Conservation (phyloP, 1,140 invertebrate species). For the Luehdorfia chinensis region DNA sequence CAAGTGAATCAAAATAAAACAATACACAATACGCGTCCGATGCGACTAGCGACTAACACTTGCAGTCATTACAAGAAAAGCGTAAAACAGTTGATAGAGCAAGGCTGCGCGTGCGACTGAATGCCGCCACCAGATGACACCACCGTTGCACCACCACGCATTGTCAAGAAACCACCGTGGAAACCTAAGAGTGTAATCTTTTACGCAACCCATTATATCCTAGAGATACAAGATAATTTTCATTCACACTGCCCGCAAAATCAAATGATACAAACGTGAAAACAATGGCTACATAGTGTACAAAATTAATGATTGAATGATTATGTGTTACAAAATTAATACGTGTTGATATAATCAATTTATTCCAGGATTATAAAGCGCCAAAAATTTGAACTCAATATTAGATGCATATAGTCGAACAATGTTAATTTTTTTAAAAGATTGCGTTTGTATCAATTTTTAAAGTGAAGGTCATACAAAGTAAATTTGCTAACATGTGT, state of each 20-base stretch:
- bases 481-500: no score
- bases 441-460: no score
- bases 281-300: constrained; percentile 20
- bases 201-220: constrained; percentile 68
- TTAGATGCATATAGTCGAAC: no score
- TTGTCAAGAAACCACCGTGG: constrained; percentile 61
- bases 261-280: constrained; percentile 11
- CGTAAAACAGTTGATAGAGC: constrained; percentile 42
- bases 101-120: constrained; percentile 50
- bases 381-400: no score
- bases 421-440: no score
- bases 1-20: constrained; percentile 5
- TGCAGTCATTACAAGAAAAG: constrained; percentile 16
- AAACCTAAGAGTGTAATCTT: constrained; percentile 50
- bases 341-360: no score
- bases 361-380: no score
- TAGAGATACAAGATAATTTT: constrained; percentile 59
- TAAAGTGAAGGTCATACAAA: no score
- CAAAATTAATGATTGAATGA: neutral
- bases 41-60: constrained; percentile 3
- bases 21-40: constrained; percentile 19
- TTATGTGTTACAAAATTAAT: neutral
- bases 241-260: constrained; percentile 26
- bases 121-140: constrained; percentile 32
- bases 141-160: constrained; percentile 63